phyloP scores from a whole-genome alignment of 35 echinoderm and acorn worm species.

The Diadema setosum region DNA sequence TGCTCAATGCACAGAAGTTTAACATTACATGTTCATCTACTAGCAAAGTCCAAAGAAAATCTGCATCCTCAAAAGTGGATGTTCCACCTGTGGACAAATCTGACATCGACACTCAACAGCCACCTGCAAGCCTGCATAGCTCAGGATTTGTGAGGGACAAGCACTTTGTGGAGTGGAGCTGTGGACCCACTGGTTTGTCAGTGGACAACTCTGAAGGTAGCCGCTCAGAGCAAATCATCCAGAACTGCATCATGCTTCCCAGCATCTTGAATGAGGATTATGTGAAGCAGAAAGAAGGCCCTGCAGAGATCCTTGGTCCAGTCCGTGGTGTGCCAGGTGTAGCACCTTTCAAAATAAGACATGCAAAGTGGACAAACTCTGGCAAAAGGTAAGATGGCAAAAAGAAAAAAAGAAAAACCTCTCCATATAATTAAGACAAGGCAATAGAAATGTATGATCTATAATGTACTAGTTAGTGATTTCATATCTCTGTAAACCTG shows the following conservation, averaged over 20 bases:
- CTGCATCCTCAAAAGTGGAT: not conserved
- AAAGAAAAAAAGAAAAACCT: too few species aligned
- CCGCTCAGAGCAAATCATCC: not conserved
- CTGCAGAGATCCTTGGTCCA: conserved; percentile 5
- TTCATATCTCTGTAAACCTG: too few species aligned
- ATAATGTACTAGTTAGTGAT: too few species aligned
- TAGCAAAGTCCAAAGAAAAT: not conserved
- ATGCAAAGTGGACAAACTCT: not conserved
- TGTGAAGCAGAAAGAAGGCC: not conserved
- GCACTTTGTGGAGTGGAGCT: not conserved
- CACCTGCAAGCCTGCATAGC: not conserved
- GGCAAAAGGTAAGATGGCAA: not conserved
- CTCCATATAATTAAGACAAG: too few species aligned
- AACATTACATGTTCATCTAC: not conserved
- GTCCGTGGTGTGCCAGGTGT: not conserved
- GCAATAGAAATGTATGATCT: too few species aligned
- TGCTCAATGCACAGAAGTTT: not conserved
- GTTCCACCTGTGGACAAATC: not conserved
- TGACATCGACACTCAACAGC: not conserved
- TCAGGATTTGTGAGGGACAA: not conserved
- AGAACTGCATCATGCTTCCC: not conserved
- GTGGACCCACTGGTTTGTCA: not conserved
- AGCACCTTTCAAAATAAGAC: not conserved
- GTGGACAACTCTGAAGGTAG: not conserved
- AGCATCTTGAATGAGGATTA: not conserved